Evolutionary conservation across 2,113 vertebrate genomes (phyloP), one percentile per base, ranked within the genome.

Genomic region (Pterocles gutturalis): DNA sequence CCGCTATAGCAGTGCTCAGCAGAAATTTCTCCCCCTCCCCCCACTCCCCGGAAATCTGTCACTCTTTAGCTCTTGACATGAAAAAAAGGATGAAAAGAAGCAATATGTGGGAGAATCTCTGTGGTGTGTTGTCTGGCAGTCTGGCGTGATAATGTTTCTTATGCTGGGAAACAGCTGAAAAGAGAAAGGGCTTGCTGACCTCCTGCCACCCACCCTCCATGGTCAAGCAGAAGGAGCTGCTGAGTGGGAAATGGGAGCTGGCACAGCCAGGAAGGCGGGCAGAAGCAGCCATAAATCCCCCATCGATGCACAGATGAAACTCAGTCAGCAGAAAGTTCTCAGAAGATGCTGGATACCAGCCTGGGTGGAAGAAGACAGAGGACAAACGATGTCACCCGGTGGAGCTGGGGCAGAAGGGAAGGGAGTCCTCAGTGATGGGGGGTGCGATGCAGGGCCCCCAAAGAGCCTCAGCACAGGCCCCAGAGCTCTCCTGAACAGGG

Each of bases 81-180:
- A 93, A 88, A 89, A 89, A 84, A 96, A 57, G 38, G 53, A 94
- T 86, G 48, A 49, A 57, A 90, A 81, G 62, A 75, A 91, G 38
- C 65, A 89, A 29, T 62, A 92, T 75, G 73, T 87, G 70, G 87
- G 87, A 84, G 83, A 84, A 78, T 78, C 43, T 77, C 76, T 83
- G 55, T 11, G 9, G 38, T 55, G 33, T 89, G 72, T 84, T 87
- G 58, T 88, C 89, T 96, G 82, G 54, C 79, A 75, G 54, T 33
- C 53, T 84, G 69, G 70, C 4, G 3, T 67, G 43, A 33, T 92
- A 90, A 77, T 88, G 48, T 60, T 87, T 84, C 90, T 57, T 93
- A 75, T 3, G 1, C 65, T 60, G 60, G 55, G 64, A 96, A 95
- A 62, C 28, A 41, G 58, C 51, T 81, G 89, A 90, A 72, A 75